Conservation (phyloP, 2,113 vertebrate species). For the Antechinus stuartii region DNA sequence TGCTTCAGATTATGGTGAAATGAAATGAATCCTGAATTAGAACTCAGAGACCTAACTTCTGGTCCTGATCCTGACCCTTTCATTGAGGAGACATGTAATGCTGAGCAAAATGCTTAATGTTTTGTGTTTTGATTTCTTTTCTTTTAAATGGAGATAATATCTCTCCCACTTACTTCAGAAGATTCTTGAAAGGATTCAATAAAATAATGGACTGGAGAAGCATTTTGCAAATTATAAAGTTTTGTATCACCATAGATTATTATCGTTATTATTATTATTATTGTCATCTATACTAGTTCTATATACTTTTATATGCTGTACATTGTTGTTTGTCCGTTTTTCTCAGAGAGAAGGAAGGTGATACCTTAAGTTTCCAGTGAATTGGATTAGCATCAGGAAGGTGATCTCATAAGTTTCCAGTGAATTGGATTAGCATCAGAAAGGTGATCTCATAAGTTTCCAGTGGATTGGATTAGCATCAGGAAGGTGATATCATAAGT, state of each 20-base stretch:
- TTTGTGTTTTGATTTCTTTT: background rate
- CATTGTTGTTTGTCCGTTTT: background rate
- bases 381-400: too few species aligned
- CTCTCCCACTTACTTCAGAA: background rate
- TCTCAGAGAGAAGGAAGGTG: too few species aligned
- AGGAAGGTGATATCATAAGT: too few species aligned
- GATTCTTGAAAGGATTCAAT: background rate
- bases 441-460: too few species aligned
- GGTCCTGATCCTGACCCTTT: background rate
- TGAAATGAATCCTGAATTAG: background rate
- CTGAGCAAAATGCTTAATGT: background rate
- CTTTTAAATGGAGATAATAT: background rate
- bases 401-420: too few species aligned
- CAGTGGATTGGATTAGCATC: too few species aligned
- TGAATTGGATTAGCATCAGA: too few species aligned
- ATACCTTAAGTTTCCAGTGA: too few species aligned
- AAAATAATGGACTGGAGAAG: background rate
- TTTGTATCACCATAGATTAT: background rate
- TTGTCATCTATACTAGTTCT: background rate
- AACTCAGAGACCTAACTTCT: background rate
- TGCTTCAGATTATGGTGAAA: background rate
- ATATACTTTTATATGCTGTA: background rate
- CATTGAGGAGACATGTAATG: background rate
- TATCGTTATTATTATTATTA: background rate
- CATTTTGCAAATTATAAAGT: background rate